phyloP scores from a whole-genome alignment of 2,113 vertebrate species.

The Chunga burmeisteri region DNA sequence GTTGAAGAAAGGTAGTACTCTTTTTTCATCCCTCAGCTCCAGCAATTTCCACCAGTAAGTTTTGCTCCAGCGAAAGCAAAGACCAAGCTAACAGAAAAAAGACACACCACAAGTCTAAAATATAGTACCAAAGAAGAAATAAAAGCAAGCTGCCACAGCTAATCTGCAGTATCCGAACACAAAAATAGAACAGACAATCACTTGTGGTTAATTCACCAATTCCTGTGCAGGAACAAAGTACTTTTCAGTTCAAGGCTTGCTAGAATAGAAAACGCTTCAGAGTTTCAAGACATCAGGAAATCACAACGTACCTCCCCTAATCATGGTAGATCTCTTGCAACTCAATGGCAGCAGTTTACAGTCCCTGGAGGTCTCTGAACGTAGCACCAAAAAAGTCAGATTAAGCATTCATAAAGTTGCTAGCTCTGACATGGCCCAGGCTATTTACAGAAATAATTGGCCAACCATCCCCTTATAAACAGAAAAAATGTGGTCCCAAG shows the following conservation, averaged over 20 bases:
- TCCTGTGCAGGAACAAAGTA: conserved; percentile 12
- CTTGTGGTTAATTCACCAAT: conserved; percentile 40
- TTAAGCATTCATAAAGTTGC: background rate
- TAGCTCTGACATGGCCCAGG: background rate
- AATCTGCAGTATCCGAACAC: background rate
- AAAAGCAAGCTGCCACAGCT: background rate
- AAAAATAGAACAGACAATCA: background rate
- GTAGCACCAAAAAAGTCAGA: background rate
- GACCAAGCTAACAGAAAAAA: background rate
- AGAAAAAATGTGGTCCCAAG: background rate
- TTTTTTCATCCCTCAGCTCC: background rate
- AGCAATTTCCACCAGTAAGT: background rate
- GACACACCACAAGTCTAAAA: background rate
- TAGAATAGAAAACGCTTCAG: conserved; percentile 1
- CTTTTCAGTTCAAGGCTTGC: background rate
- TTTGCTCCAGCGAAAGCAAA: background rate
- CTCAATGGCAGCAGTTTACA: background rate
- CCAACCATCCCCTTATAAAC: background rate
- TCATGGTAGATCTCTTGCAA: background rate
- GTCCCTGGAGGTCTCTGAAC: background rate
- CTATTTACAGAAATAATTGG: background rate
- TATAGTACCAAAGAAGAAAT: background rate
- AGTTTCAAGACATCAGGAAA: conserved; percentile 25
- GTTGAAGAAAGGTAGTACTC: background rate
- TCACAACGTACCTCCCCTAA: background rate